Evolutionary conservation across 2,888 invertebrate species (phyloP).

Genomic region (Epistrophe eligans): DNA sequence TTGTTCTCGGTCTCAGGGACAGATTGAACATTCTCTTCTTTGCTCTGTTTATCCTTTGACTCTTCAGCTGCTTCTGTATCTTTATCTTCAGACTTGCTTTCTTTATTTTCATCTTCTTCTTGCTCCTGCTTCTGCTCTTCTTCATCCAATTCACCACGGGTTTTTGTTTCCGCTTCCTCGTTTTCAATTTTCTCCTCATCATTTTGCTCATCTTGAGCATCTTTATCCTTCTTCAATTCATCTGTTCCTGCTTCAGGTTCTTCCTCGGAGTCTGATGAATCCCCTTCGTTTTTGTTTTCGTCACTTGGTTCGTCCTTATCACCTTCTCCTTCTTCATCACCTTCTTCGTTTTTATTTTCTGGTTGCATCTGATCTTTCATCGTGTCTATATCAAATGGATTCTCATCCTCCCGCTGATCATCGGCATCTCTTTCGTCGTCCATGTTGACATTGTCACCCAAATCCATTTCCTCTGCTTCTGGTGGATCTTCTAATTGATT

Average conservation of each 20-base stretch:
- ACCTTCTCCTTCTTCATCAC: slow-evolving; percentile 83
- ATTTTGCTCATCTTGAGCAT: slow-evolving; percentile 85
- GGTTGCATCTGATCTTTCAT: slow-evolving; percentile 87
- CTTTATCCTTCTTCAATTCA: slow-evolving; percentile 85
- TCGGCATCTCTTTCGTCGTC: slow-evolving; percentile 89
- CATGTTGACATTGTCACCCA: slow-evolving; percentile 93
- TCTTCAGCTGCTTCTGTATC: slow-evolving; percentile 81
- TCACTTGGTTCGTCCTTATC: slow-evolving; percentile 83
- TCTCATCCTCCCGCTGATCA: slow-evolving; percentile 87
- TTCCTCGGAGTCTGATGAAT: slow-evolving; percentile 72
- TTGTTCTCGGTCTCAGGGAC: slow-evolving; percentile 81
- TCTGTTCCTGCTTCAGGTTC: slow-evolving; percentile 66
- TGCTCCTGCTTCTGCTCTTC: slow-evolving; percentile 82
- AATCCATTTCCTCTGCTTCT: slow-evolving; percentile 93
- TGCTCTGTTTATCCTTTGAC: slow-evolving; percentile 82
- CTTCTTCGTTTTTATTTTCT: slow-evolving; percentile 80
- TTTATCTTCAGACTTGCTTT: slow-evolving; percentile 85
- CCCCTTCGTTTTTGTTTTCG: slow-evolving; percentile 82
- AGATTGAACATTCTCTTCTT: slow-evolving; percentile 83
- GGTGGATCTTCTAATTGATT: slow-evolving; percentile 91
- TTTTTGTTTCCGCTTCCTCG: slow-evolving; percentile 85
- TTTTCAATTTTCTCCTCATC: slow-evolving; percentile 81
- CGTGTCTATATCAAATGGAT: slow-evolving; percentile 93
- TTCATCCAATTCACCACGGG: slow-evolving; percentile 81
- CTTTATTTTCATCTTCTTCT: slow-evolving; percentile 87